A percentile compares a stretch with the other conserved stretches of the same genome.
Evolutionary conservation across 2,888 invertebrate genomes (phyloP).

Genomic region (Euclidia mi): DNA sequence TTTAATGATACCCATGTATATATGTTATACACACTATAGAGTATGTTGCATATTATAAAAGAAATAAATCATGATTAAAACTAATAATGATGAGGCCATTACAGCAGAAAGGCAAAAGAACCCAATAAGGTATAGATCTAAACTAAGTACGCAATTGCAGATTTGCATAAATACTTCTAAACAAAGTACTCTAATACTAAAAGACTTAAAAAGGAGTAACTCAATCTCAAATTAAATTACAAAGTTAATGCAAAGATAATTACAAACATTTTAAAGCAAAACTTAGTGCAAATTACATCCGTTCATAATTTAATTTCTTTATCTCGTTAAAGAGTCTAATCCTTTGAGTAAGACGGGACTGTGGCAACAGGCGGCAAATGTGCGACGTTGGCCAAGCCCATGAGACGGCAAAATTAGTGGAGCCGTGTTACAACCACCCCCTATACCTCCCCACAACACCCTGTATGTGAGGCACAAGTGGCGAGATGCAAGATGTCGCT

Average conservation of each 20-base stretch:
- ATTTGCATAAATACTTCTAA: too few species aligned
- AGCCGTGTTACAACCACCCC: constrained; percentile 67
- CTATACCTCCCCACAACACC: constrained; percentile 51
- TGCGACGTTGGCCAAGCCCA: constrained; percentile 66
- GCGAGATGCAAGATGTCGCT: constrained; percentile 47
- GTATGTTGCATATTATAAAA: too few species aligned
- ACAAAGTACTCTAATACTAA: too few species aligned
- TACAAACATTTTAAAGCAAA: background rate
- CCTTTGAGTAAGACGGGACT: constrained; percentile 69
- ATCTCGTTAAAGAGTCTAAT: constrained; percentile 69
- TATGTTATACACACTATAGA: too few species aligned
- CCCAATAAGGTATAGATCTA: too few species aligned
- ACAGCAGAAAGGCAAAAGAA: too few species aligned
- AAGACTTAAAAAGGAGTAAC: too few species aligned
- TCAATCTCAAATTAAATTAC: background rate
- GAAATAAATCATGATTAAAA: too few species aligned
- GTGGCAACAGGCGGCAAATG: constrained; percentile 69
- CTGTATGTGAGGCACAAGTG: constrained; percentile 58
- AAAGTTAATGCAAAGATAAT: too few species aligned
- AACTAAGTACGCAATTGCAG: too few species aligned
- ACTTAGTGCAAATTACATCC: constrained; percentile 17
- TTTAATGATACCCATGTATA: too few species aligned
- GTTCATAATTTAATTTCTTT: constrained; percentile 67
- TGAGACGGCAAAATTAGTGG: constrained; percentile 81
- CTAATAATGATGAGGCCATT: too few species aligned